Base-by-base conservation (phyloP, 2,113 vertebrate species). In the Zosterops pallidus region DNA sequence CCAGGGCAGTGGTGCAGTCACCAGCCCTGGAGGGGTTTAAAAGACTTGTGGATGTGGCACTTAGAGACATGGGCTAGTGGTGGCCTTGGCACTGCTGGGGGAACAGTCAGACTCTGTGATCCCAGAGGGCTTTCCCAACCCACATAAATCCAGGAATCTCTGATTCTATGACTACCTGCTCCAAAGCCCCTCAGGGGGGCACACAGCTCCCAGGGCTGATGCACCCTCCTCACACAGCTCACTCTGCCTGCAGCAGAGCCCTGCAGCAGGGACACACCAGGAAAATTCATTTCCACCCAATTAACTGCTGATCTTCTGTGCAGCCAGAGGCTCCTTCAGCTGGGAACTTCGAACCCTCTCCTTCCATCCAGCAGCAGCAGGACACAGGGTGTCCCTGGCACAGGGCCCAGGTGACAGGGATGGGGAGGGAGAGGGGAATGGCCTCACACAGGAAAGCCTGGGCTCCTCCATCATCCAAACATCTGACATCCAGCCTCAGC, bases 401-500 rank as follows among this genome's bases (percentile, higher is more conserved):
- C 0, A 5, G 67, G 56, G 52, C 74, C 23, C 2, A 70, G 77
- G 10, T 71, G 47, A 77, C 11, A 6, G 35, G 47, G 63, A 23
- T 28, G 37, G 60, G 67, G 41, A 79, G 26, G 35, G 67, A 18
- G 8, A 74, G 8, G 60, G 70, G 86, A 94, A 44, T 1, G 0
- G 68, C 68, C n/a, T 20, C 2, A 4, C 63, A 56, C 86, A 86
- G 96, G 78, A 84, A 85, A 94, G 47, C 64, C 75, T 31, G 57
- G 22, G 49, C 5, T 5, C 3, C 76, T 90, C 11, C 37, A 3
- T 56, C 6, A 1, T 26, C 83, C 91, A 67, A 53, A 59, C 52
- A 67, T 68, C 91, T 93, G 93, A 79, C 90, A 91, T 12, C 22
- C 93, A 96, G 68, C 56, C 74, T 44, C 67, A 35, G 86, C 83